Conservation (phyloP, 1,140 invertebrate species). For the Drosophila jambulina region DNA sequence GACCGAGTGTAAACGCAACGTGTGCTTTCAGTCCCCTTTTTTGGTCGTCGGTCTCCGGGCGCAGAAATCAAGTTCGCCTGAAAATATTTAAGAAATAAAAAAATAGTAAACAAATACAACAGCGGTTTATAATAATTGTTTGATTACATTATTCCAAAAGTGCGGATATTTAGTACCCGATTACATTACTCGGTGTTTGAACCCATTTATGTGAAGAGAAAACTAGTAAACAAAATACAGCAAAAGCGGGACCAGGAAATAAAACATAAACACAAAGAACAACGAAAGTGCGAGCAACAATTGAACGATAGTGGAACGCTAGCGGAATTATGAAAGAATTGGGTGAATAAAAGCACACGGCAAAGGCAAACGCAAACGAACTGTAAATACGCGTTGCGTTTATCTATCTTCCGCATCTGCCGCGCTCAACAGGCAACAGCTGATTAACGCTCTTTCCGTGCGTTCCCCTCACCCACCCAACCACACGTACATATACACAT, state of each 20-base stretch:
- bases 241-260: constrained; percentile 13
- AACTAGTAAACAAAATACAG: constrained; percentile 40
- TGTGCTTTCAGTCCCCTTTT: constrained; percentile 41
- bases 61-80: constrained; percentile 33
- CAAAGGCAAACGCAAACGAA: constrained; percentile 13
- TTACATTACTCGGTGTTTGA: not conserved
- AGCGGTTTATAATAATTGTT: not conserved
- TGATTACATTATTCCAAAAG: constrained; percentile 1
- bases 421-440: constrained; percentile 77
- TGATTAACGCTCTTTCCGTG: constrained; percentile 52
- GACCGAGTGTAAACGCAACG: constrained; percentile 39
- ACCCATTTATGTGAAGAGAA: not conserved
- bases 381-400: constrained; percentile 28
- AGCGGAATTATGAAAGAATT: constrained; percentile 71
- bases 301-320: constrained; percentile 19
- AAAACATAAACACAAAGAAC: constrained; percentile 30
- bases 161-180: not conserved
- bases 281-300: constrained; percentile 26
- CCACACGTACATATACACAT: not conserved
- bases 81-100: constrained; percentile 16
- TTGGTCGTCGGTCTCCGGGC: constrained; percentile 11
- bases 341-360: constrained; percentile 52
- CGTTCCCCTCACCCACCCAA: not conserved
- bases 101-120: constrained; percentile 48
- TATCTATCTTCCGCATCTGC: constrained; percentile 29